phyloP scores from a whole-genome alignment of 2,888 invertebrate species.

The Ennomos quercinarius region DNA sequence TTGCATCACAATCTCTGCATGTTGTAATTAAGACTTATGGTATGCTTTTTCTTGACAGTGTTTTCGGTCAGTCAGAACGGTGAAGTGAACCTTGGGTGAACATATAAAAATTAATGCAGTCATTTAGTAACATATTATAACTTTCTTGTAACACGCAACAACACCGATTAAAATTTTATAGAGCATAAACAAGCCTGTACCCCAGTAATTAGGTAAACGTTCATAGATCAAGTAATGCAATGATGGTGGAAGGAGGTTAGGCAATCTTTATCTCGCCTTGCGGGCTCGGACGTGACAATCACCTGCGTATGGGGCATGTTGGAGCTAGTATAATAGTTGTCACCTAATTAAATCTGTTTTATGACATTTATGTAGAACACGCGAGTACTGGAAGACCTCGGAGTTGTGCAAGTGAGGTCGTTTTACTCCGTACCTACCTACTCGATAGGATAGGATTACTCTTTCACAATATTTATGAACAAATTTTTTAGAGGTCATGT shows the following conservation, averaged over 20 bases:
- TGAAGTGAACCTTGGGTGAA: conserved; percentile 10
- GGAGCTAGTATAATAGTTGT: conserved; percentile 12
- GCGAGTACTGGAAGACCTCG: conserved; percentile 26
- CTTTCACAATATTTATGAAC: conserved; percentile 10
- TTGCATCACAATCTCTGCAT: background rate
- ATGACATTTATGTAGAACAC: conserved; percentile 21
- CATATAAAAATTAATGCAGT: conserved; percentile 25
- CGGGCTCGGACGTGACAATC: conserved; percentile 41
- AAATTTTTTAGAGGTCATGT: background rate
- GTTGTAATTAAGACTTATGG: conserved; percentile 8
- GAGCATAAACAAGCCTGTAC: conserved; percentile 20
- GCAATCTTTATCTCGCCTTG: conserved; percentile 34
- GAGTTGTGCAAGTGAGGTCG: conserved; percentile 15
- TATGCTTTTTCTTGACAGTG: conserved; percentile 17
- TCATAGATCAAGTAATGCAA: conserved; percentile 44
- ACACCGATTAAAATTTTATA: conserved; percentile 19
- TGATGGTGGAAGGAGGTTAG: conserved; percentile 44
- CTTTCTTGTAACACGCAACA: conserved; percentile 33
- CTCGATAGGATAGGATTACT: background rate
- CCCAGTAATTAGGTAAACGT: conserved; percentile 42
- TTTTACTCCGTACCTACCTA: background rate
- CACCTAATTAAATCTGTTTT: conserved; percentile 16
- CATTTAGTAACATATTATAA: conserved; percentile 12
- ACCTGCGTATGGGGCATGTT: conserved; percentile 20
- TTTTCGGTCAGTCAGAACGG: conserved; percentile 12